Evolutionary conservation across 2,797 vertebrate species (phyloP), one percentile per base, ranked within the genome.

Genomic region (Leptoclinus maculatus): DNA sequence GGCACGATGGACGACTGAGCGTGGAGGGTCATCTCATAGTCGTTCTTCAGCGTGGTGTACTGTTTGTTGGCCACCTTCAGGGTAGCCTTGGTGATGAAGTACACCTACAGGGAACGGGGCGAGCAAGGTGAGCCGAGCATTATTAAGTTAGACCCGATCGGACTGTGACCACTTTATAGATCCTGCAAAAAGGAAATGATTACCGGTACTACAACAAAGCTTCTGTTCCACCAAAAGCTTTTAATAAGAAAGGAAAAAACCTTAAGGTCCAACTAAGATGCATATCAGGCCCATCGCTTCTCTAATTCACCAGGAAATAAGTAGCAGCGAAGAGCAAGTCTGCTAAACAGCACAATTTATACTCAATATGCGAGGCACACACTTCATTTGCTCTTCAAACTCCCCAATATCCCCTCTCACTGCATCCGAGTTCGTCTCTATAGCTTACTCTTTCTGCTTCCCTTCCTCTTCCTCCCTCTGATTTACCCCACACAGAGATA

Each of bases 61-160:
- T 99, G 96, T 92, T 98, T 99, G 93, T 99, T 99, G 88, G 98
- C 98, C 7, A 94, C 94, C 92, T 99, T 99, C 90, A 99, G 89
- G 0, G 83, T 84, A 1, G 83, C 91, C 65, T 93, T 94, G 58
- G 96, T 96, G 91, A 99, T 96, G 91, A 96, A 98, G 93, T 98
- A 99, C 38, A 98, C 97, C 98, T 99, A 74, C 85, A 56, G 19
- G 72, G 59, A 70, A 45, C 1, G 36, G 36, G 32, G 17, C 0
- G 13, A 58, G 60, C 27, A 59, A 47, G 64, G 43, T 76, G 29
- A 21, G 10, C 11, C 34, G 56, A n/a, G 14, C 25, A 17, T 85
- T 58, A 76, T 17, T 43, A 71, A 82, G 70, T 70, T 25, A 68
- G 4, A 77, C n/a, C n/a, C 56, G 7, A 80, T 83, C 27, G 68